Base-by-base conservation (phyloP, 2,888 invertebrate species). In the Acrobasis suavella region DNA sequence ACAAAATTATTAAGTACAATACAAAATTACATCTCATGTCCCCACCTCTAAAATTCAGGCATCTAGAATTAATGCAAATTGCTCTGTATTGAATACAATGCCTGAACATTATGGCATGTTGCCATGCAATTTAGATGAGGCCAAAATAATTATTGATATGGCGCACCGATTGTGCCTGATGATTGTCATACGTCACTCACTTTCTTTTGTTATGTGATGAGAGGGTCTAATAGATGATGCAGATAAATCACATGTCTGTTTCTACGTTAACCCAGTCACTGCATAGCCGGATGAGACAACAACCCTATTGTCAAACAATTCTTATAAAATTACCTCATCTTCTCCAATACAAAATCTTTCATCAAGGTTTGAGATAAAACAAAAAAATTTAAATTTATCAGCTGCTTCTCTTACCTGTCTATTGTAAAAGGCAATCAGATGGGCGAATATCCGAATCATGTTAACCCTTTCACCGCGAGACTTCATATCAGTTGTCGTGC, bases 41-140 rank as follows among this genome's bases (percentile, higher is more conserved):
- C 12, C 49, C 50, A 38, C 52, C 39, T 15, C 38, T 16, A 61
- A 55, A 58, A 51, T 60, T 52, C 15, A 42, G 54, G 46, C 46
- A 49, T 39, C 14, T 42, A 37, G 52, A 52, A 83, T 81, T 77
- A 75, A 86, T 84, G 83, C 78, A 86, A 86, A 87, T 85, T 76
- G 80, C 69, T 68, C 67, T 68, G 42, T 78, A 77, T 78, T 76
- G 81, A 82, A 80, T 72, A 83, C 78, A 82, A 78, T 78, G 74
- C 72, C 73, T 69, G 77, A 77, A 78, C 77, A 77, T 75, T 74
- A 76, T 69, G 68, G 65, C 17, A 68, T 75, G 77, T 72, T 68
- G 77, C 74, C 73, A 74, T 77, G 77, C 76, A 75, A 84, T 83
- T 83, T 78, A 81, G 81, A 80, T 76, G 77, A 74, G 76, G 79